A percentile compares a stretch with the other conserved stretches of the same genome.
These are phyloP conservation scores for Orthochromis malagaraziensis DNA, from an alignment of 2,113 vertebrate genomes.

Conservation along the genomic window DNA sequence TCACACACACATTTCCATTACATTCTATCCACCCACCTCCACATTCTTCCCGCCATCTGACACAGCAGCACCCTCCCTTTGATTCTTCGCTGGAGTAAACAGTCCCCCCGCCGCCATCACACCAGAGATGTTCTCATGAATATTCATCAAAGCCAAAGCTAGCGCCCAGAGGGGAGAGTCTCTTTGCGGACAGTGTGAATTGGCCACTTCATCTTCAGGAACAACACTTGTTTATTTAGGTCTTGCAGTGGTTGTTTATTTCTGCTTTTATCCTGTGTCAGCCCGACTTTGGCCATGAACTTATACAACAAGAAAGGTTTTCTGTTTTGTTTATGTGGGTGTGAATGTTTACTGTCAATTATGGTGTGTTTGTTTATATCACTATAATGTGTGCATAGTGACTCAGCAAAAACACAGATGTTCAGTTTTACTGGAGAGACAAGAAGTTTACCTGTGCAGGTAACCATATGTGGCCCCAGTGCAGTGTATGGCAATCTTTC, in stretches of 20 bases:
- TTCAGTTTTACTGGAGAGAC: not conserved
- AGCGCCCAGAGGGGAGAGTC: not conserved
- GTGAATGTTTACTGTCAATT: not conserved
- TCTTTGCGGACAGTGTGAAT: not conserved
- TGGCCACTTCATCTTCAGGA: slow-evolving; percentile 23
- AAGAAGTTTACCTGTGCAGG: not conserved
- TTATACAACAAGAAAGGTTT: not conserved
- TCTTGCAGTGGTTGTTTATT: not conserved
- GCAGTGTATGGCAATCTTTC: not conserved
- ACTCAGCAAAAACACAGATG: not conserved
- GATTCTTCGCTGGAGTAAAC: not conserved
- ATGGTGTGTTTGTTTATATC: not conserved
- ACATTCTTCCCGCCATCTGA: not conserved
- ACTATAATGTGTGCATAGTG: not conserved
- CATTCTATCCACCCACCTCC: not conserved
- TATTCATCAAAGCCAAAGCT: slow-evolving; percentile 46
- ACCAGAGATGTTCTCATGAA: slow-evolving; percentile 35
- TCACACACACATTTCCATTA: not conserved
- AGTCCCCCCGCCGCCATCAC: not conserved
- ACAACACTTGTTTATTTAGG: not conserved
- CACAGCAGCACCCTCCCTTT: not conserved
- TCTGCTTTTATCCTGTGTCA: not conserved
- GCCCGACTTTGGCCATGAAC: not conserved
- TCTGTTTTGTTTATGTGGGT: not conserved
- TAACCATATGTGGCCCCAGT: not conserved